A percentile compares a stretch with the other conserved stretches of the same genome.
Conservation (phyloP, 2,113 vertebrate genomes). For the Chunga burmeisteri region DNA sequence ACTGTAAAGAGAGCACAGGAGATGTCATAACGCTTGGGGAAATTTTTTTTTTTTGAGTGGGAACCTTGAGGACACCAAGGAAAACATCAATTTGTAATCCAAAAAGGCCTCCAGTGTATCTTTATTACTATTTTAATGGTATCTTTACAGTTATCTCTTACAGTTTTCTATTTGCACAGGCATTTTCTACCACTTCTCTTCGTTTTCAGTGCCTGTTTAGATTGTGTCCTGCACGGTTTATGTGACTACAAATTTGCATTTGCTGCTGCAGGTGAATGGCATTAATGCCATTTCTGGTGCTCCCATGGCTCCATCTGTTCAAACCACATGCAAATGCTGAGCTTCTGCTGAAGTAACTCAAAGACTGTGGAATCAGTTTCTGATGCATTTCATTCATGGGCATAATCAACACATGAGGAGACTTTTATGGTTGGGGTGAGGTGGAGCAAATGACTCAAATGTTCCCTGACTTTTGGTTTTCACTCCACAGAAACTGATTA, state of each 20-base stretch:
- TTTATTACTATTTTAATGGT: background rate
- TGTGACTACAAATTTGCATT: background rate
- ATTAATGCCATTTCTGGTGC: background rate
- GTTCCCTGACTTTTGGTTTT: background rate
- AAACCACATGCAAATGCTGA: background rate
- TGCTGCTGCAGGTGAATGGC: background rate
- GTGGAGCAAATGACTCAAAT: background rate
- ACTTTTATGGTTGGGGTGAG: background rate
- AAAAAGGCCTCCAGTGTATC: background rate
- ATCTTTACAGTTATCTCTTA: background rate
- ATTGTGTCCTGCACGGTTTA: background rate
- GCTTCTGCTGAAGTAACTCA: slow-evolving; percentile 3
- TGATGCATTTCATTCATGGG: background rate
- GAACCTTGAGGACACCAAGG: background rate
- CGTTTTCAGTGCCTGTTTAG: background rate
- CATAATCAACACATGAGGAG: background rate
- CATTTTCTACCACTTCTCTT: background rate
- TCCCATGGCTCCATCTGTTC: background rate
- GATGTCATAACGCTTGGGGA: background rate
- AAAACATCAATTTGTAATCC: background rate
- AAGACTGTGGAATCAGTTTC: background rate
- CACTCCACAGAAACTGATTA: background rate
- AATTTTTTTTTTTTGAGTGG: background rate
- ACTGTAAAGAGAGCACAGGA: background rate
- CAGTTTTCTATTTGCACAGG: background rate